Percentiles rank a stretch among this genome's conserved stretches.
phyloP scores from a whole-genome alignment of 2,113 vertebrate species.

The Cervus canadensis region DNA sequence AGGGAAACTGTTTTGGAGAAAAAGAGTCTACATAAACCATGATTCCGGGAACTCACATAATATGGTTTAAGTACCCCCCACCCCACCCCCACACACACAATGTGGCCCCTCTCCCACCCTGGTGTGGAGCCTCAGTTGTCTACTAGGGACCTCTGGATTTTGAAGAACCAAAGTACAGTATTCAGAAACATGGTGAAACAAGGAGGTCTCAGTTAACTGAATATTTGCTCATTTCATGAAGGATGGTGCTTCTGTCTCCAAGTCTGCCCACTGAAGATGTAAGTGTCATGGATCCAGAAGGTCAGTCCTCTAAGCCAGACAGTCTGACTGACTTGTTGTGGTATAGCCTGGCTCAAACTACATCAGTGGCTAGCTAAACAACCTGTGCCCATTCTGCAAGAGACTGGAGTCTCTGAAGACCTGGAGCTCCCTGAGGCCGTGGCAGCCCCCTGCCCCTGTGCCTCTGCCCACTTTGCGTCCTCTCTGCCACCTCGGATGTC shows the following conservation, averaged over 20 bases:
- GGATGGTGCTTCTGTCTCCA: background rate
- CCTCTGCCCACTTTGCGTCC: fast-evolving
- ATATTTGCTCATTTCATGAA: background rate
- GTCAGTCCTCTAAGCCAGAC: too few species aligned
- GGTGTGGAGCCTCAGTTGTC: background rate
- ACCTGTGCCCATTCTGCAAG: background rate
- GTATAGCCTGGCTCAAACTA: background rate
- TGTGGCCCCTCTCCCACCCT: background rate
- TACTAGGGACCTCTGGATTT: background rate
- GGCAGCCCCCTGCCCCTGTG: fast-evolving
- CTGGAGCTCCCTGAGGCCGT: background rate
- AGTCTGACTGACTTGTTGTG: background rate
- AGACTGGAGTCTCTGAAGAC: background rate
- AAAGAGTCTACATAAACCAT: background rate
- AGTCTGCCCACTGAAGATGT: background rate
- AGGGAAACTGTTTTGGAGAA: background rate
- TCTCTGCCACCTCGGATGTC: background rate
- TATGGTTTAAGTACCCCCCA: background rate
- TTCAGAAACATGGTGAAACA: background rate
- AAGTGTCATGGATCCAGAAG: background rate
- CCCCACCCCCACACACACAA: fast-evolving
- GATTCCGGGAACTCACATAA: background rate
- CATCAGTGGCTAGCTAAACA: fast-evolving
- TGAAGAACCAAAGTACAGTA: background rate
- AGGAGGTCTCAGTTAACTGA: background rate